These are phyloP conservation scores for Hemibagrus guttatus DNA, from an alignment of 2,797 vertebrate species.

Conservation along the genomic window DNA sequence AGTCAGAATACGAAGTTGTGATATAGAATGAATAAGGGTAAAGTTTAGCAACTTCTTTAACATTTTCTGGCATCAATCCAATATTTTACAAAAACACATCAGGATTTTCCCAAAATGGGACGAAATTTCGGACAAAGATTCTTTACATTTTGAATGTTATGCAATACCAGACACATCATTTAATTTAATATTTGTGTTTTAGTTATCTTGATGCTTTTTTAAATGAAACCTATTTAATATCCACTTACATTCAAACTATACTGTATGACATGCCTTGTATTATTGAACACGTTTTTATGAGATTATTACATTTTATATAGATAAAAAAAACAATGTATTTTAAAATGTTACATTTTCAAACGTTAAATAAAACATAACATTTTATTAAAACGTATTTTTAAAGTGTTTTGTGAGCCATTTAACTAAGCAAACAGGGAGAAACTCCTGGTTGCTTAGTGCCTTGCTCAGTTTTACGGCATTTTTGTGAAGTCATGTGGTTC, in stretches of 20 bases:
- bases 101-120: background rate
- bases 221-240: background rate
- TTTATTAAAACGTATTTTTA: too few relatives aligned
- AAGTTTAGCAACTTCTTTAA: background rate
- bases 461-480: background rate
- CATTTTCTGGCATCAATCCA: background rate
- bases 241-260: background rate
- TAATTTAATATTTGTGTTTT: background rate
- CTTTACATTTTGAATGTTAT: background rate
- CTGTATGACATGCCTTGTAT: background rate
- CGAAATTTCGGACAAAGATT: background rate
- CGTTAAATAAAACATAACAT: too few relatives aligned
- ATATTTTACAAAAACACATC: background rate
- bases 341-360: too few relatives aligned
- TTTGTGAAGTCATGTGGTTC: background rate
- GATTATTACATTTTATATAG: background rate
- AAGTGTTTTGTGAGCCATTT: background rate
- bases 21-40: background rate
- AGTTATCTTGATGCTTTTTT: background rate
- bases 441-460: background rate
- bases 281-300: background rate
- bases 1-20: conserved; percentile 1
- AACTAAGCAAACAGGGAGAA: background rate
- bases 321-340: background rate
- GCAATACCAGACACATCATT: background rate